Evolutionary conservation across 2,113 vertebrate genomes (phyloP), one percentile per base, ranked within the genome.

Genomic region (Osmerus mordax): DNA sequence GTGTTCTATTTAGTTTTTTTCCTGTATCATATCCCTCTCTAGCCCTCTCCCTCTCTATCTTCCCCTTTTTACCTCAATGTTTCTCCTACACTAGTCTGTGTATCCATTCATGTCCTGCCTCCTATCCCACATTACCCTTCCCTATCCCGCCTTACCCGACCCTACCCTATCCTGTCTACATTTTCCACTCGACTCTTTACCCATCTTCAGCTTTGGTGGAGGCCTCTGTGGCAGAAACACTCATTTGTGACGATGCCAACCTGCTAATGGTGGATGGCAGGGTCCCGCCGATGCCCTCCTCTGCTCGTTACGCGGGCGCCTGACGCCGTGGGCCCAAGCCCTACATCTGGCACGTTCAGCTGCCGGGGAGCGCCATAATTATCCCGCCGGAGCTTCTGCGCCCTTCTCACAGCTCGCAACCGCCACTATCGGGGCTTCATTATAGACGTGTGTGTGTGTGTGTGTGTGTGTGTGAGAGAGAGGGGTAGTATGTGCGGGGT

Each of bases 331-430:
- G 91, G 92, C 91, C 91, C 93, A 90, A 94, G 94, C 93, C 94
- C 95, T 96, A 96, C 95, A 96, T 96, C 96, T 95, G 94, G 94
- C 96, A 96, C 94, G 95, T 95, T 98, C 97, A 98, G 97, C 96
- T 99, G 96, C 89, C 91, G 95, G 95, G 96, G 94, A 97, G 95
- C 94, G 89, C 92, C 95, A 92, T 98, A 98, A 99, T 99, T 98
- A 98, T 97, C 96, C 95, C 95, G 93, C 94, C 89, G 92, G 95
- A 95, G 85, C 84, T 85, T 88, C 87, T 77, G 78, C 83, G 78
- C 84, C 86, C 85, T 88, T 87, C 87, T 87, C 86, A 86, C 89
- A 85, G 86, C 94, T 95, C 94, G 87, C 94, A 93, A 93, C 93
- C 94, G 92, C 95, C 95, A 94, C 96, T 95, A 97, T 94, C 94